These are phyloP conservation scores for Chelonus insularis DNA, from an alignment of 1,140 invertebrate genomes.

Conservation along the genomic window DNA sequence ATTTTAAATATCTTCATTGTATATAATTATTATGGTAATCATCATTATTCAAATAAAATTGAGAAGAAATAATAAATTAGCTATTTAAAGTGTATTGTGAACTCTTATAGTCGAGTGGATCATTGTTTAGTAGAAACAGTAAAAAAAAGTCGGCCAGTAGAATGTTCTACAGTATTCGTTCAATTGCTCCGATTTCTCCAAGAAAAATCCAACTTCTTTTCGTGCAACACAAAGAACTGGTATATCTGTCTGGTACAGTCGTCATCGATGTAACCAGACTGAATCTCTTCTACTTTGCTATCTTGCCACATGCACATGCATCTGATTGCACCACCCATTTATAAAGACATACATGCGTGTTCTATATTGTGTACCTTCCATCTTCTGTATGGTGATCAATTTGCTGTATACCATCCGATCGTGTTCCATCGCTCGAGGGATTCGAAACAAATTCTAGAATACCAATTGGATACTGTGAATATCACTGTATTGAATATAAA, in stretches of 20 bases:
- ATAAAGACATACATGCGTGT: not conserved
- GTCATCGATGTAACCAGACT: constrained; percentile 6
- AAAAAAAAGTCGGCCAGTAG: constrained; percentile 3
- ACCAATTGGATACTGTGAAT: not conserved
- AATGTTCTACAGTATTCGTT: not conserved
- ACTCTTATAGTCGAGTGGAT: too few species aligned
- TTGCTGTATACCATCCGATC: constrained; percentile 4
- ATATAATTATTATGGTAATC: too few species aligned
- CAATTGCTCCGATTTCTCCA: constrained; percentile 5
- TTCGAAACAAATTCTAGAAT: constrained; percentile 11
- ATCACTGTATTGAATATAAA: not conserved
- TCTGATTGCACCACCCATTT: not conserved
- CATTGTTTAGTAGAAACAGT: too few species aligned
- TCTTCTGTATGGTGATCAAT: constrained; percentile 1
- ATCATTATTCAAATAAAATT: not conserved
- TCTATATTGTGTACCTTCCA: not conserved
- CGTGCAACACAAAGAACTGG: not conserved
- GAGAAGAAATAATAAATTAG: not conserved
- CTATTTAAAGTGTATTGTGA: too few species aligned
- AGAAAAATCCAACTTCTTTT: constrained; percentile 5
- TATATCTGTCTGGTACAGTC: not conserved
- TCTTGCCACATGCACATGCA: not conserved
- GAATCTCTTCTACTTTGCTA: not conserved
- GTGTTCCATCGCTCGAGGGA: not conserved
- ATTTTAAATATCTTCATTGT: not conserved